Evolutionary conservation across 1,140 invertebrate genomes (phyloP), one percentile per base, ranked within the genome.

Genomic region (Diabrotica undecimpunctata): DNA sequence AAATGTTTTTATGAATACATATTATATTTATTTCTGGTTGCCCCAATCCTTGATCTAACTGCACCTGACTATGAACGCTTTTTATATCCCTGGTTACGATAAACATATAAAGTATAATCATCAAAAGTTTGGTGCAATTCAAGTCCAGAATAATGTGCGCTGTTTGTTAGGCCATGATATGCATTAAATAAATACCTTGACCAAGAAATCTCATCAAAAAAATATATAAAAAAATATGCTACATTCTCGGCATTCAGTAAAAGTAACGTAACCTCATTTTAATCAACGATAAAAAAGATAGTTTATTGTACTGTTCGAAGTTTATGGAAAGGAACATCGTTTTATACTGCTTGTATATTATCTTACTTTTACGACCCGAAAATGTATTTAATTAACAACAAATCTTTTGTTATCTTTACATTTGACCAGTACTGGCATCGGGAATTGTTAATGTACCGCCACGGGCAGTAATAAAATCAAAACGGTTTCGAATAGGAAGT

Each of bases 261-360:
- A 72, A 46, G 41, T 65, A 70, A 72, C 74, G 65, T 72, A 69
- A 69, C 71, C 73, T 70, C 72, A 74, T 75, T 75, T 75, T 74
- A 75, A 75, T 75, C 74, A 75, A 75, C 74, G 74, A 75, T 75
- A 75, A 75, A 75, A 71, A 73, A 74, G 63, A 61, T 70, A 72
- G 72, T 75, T 75, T 75, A 75, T 62, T 62, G 74, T 75, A 66
- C 67, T 73, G 68, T 71, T 66, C 70, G 71, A 73, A 69, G 72
- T 73, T 70, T 71, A 65, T 61, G 60, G 57, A 55, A 54, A 55
- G 51, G 61, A 64, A 52, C 59, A 59, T 54, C 62, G 62, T 66
- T 61, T 62, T 61, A 66, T 62, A 62, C 54, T 55, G 55, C 60
- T 62, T 66, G 62, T 51, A 66, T 66, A 38, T 54, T 55, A 61